phyloP scores from a whole-genome alignment of 1,140 invertebrate species.

The Conus betulinus region DNA sequence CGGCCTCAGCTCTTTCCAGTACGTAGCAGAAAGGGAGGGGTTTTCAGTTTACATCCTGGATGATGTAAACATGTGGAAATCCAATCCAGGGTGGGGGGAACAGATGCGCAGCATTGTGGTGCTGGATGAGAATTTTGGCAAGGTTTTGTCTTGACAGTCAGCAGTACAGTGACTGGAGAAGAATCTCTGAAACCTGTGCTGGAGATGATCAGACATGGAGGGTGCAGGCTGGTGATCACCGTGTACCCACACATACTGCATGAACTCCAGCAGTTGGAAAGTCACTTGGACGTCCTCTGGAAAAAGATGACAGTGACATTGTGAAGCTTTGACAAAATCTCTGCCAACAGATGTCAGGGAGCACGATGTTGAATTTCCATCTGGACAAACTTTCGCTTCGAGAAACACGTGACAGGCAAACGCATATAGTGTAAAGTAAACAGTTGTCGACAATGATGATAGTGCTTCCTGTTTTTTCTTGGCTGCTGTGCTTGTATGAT shows the following conservation, averaged over 20 bases:
- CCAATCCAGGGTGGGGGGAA: neutral
- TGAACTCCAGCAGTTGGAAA: constrained; percentile 15
- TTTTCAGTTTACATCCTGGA: neutral
- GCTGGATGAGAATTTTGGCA: constrained; percentile 28
- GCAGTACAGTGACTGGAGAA: neutral
- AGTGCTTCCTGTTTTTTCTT: constrained; percentile 10
- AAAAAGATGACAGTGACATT: neutral
- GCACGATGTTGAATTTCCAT: neutral
- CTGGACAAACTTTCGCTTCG: neutral
- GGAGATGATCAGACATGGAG: neutral
- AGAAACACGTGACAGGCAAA: neutral
- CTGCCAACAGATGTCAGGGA: neutral
- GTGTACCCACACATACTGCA: constrained; percentile 29
- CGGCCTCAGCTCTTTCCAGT: neutral
- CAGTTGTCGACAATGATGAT: neutral
- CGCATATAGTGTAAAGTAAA: neutral
- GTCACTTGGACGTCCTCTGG: neutral
- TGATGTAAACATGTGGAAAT: neutral
- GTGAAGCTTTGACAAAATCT: neutral
- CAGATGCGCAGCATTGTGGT: neutral
- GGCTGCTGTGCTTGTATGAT: constrained; percentile 22
- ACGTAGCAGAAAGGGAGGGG: neutral
- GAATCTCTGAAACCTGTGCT: neutral
- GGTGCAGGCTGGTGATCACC: constrained; percentile 18
- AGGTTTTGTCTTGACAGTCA: constrained; percentile 4